Evolutionary conservation across 2,888 invertebrate genomes (phyloP).

Genomic region (Torymus texanus): DNA sequence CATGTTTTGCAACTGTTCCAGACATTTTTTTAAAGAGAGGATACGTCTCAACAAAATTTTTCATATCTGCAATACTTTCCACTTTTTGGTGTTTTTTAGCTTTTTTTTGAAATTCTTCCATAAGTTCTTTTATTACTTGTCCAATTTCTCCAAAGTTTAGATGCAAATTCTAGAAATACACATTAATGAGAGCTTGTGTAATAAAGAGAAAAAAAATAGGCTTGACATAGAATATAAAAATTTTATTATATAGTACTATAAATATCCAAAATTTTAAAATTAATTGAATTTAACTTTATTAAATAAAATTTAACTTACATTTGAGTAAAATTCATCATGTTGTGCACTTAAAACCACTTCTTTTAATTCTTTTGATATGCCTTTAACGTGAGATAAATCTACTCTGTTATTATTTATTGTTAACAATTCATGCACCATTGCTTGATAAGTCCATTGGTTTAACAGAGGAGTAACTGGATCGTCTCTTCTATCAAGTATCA

Average conservation of each 20-base stretch:
- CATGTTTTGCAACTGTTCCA: constrained; percentile 97
- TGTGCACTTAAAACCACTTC: constrained; percentile 96
- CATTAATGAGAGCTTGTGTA: constrained; percentile 13
- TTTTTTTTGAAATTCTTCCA: constrained; percentile 98
- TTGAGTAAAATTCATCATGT: constrained; percentile 97
- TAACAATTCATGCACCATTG: constrained; percentile 98
- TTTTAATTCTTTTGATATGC: constrained; percentile 90
- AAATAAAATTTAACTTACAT: constrained; percentile 77
- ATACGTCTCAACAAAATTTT: constrained; percentile 97
- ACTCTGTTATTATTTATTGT: constrained; percentile 92
- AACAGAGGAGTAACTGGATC: constrained; percentile 97
- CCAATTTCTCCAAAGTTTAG: constrained; percentile 99
- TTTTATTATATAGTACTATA: too few relatives aligned
- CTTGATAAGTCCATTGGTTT: constrained; percentile 99
- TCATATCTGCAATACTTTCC: constrained; percentile 99
- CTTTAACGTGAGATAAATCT: constrained; percentile 88
- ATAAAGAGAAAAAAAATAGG: constrained; percentile 19
- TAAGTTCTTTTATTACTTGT: constrained; percentile 94
- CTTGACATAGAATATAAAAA: constrained; percentile 12
- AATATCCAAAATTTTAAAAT: too few relatives aligned
- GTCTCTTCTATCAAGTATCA: constrained; percentile 94
- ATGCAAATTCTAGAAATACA: constrained; percentile 85
- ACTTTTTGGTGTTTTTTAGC: constrained; percentile 97
- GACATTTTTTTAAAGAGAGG: constrained; percentile 98
- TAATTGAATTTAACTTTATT: too few relatives aligned